Base-by-base conservation (phyloP, 2,888 invertebrate species). In the Blera fallax region DNA sequence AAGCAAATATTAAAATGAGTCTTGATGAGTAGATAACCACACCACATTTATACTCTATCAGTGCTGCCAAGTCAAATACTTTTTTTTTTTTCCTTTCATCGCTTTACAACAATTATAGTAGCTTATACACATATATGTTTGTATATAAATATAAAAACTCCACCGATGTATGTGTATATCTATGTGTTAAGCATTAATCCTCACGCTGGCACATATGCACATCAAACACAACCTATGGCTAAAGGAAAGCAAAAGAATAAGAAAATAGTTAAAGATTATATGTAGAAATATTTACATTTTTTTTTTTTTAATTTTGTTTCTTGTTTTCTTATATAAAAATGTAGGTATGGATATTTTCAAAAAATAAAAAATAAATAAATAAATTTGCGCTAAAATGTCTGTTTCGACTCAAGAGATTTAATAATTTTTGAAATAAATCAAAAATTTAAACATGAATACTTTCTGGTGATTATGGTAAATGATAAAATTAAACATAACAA, bases 241-340 rank as follows among this genome's bases (percentile, higher is more conserved):
- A 85, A 70, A 62, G 79, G 76, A 77, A 81, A 85, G 84, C 84
- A 84, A 74, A 83, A 84, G 52, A 64, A 70, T 79, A 69, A 79
- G 67, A 83, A 69, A 74, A 74, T 69, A 81, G 74, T 70, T 65
- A 64, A 56, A 74, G 83, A 72, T 69, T 65, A 65, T 65, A n/a
- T n/a, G n/a, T n/a, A 65, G 65, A 40, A 60, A 69, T 84, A 74
- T 79, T 69, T 67, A 78, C 72, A 77, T 40, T 2, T 73, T 24
- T 40, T n/a, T 32, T 3, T 74, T 34, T 37, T 62, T 27, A n/a
- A n/a, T 24, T 24, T 24, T 24, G 24, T 24, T 69, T 62, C 5
- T 10, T 45, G 18, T 58, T 48, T 18, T 43, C n/a, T n/a, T n/a
- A n/a, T n/a, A 40, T 27, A 54, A 7, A 62, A 64, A 69, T 58